Evolutionary conservation across 2,113 vertebrate genomes (phyloP), one percentile per base, ranked within the genome.

Genomic region (Tor tambroides): DNA sequence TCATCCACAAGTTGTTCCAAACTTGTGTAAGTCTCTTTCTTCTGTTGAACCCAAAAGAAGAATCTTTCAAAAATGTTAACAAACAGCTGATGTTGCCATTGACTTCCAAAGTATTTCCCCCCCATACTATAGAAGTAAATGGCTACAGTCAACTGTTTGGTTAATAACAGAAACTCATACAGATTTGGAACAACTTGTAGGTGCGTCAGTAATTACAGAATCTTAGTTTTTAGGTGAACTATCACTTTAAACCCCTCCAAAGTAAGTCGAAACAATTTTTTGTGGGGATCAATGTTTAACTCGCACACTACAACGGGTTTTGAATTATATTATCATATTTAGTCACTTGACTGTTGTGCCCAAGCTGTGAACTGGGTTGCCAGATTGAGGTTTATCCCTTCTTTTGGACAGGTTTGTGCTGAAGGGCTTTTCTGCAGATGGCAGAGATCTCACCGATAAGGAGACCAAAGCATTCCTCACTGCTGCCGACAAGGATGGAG

Each of bases 401-500:
- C 56, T 35, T 28, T 76, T 65, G 41, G 12, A 19, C 89, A 99
- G 97, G 91, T 96, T 93, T 87, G 94, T 99, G 76, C 94, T 99
- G 91, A 96, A 98, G 91, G 95, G 96, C 23, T 99, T 99, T 91
- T 92, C 95, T 41, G 79, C 95, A 35, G 94, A 97, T 0, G 97
- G 96, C 92, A 95, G 98, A 93, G 96, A 96, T 75, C 94, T 99
- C 88, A 95, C 97, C 26, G 96, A 94, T 78, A 94, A 92, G 26
- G 98, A 99, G 94, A 98, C 96, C 28, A 97, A 96, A 94, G 93
- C 86, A 43, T 96, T 99, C 89, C 91, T 99, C 90, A 90, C 92
- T 35, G 97, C 97, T 23, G 98, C 96, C 11, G 98, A 99, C 93
- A 98, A 98, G 94, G 97, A 99, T 0, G 97, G 97, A 80, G 97